Percentiles rank a stretch among this genome's conserved stretches.
phyloP scores from a whole-genome alignment of 37 sponge, comb jelly and placozoan species.

The Bolinopsis microptera region DNA sequence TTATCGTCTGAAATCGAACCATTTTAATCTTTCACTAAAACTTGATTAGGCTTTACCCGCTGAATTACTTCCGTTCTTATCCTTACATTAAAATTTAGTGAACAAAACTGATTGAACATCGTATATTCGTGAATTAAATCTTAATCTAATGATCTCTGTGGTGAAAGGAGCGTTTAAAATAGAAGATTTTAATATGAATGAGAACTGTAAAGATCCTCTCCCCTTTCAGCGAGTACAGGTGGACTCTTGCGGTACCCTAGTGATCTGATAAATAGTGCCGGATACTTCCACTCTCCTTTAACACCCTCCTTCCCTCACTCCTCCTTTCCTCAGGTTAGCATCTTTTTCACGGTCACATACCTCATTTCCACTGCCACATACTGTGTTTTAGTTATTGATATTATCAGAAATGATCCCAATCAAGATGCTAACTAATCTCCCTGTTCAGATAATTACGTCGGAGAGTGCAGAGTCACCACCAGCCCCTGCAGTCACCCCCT shows the following conservation, averaged over 20 bases:
- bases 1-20: not conserved
- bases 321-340: not conserved
- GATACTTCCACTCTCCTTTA: slow-evolving; percentile 52
- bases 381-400: no score
- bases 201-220: not conserved
- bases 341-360: no score
- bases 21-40: not conserved
- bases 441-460: not conserved
- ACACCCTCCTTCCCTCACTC: slow-evolving; percentile 16
- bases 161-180: not conserved
- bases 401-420: no score
- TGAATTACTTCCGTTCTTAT: no score
- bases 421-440: no score
- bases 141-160: not conserved
- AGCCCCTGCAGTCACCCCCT: slow-evolving; percentile 1
- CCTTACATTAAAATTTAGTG: not conserved
- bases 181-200: no score
- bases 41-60: no score
- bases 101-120: not conserved
- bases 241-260: slow-evolving; percentile 35
- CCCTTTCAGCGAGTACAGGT: not conserved
- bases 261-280: slow-evolving; percentile 45
- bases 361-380: no score
- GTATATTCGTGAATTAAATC: not conserved
- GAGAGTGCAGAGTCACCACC: not conserved